Percentiles rank a stretch among this genome's conserved stretches.
Conservation (phyloP, 2,113 vertebrate genomes). For the Galbula dea region DNA sequence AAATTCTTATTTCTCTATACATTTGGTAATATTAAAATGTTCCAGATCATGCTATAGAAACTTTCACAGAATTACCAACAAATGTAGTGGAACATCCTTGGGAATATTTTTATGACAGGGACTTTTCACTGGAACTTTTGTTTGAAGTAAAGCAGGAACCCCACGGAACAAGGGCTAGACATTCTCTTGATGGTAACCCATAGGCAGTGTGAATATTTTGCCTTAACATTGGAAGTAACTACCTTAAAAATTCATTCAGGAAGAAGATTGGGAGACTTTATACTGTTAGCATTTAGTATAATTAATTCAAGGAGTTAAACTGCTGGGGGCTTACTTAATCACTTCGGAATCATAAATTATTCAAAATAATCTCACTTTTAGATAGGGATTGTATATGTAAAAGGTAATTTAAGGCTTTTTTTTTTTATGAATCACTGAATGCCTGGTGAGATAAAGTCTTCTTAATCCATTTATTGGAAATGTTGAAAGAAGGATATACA, state of each 20-base stretch:
- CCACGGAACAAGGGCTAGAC: not conserved
- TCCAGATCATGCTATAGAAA: not conserved
- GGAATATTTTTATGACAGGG: not conserved
- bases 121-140: not conserved
- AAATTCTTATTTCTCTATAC: not conserved
- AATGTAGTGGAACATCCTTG: not conserved
- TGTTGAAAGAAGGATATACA: not conserved
- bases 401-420: not conserved
- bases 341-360: not conserved
- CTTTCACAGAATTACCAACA: not conserved
- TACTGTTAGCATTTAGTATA: not conserved
- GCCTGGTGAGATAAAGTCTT: not conserved
- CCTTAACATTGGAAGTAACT: not conserved
- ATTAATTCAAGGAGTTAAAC: not conserved
- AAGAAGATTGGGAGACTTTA: not conserved
- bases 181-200: not conserved
- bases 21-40: not conserved
- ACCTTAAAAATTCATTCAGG: not conserved
- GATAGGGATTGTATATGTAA: not conserved
- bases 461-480: not conserved
- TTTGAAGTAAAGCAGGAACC: not conserved
- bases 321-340: not conserved
- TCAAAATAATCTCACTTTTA: not conserved
- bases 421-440: not conserved
- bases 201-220: not conserved